phyloP scores from a whole-genome alignment of 2,888 invertebrate genomes.

The Nebria brevicollis region DNA sequence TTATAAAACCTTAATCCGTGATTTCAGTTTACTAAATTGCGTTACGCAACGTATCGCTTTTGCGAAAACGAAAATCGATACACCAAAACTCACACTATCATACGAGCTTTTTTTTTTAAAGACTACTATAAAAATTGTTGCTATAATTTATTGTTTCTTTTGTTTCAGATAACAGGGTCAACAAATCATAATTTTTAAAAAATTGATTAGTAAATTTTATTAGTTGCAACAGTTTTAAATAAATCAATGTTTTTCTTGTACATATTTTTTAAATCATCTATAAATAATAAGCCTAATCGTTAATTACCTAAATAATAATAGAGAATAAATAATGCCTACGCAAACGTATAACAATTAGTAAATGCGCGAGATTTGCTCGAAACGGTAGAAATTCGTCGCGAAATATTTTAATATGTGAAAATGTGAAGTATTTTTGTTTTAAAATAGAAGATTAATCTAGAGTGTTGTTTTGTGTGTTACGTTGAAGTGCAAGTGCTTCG shows the following conservation, averaged over 20 bases:
- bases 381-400: background rate
- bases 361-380: background rate
- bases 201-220: too few species aligned
- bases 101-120: too few species aligned
- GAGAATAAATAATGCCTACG: background rate
- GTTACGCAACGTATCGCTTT: too few species aligned
- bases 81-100: too few species aligned
- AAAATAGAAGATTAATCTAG: background rate
- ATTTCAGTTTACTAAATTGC: too few species aligned
- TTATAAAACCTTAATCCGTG: too few species aligned
- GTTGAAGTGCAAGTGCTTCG: conserved; percentile 24
- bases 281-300: background rate
- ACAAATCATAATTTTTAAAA: background rate
- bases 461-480: conserved; percentile 17
- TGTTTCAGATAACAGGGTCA: background rate
- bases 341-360: background rate
- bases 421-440: conserved; percentile 32
- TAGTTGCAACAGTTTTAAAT: too few species aligned
- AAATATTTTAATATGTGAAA: conserved; percentile 18
- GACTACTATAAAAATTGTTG: too few species aligned
- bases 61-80: too few species aligned
- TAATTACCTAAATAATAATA: background rate
- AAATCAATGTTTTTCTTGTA: too few species aligned
- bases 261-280: background rate
- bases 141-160: too few species aligned